Conservation (phyloP, 2,797 vertebrate genomes). For the Phalloptychus januarius region DNA sequence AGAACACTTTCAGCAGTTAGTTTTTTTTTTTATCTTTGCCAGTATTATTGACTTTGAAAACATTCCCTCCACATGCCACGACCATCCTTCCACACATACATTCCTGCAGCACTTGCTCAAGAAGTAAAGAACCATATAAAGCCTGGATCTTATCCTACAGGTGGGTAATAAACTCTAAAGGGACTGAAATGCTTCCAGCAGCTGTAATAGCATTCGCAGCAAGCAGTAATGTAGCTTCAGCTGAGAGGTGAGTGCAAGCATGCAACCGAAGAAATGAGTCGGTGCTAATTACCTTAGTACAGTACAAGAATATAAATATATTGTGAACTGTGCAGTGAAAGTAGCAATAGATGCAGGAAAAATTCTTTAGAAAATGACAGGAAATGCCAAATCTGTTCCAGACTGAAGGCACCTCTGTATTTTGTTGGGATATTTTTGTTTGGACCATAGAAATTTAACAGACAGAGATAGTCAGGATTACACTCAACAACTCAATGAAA, state of each 20-base stretch:
- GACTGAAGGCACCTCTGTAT: not conserved
- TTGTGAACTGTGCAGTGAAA: not conserved
- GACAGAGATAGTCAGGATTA: not conserved
- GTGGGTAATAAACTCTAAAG: constrained; percentile 1
- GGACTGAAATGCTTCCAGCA: constrained; percentile 7
- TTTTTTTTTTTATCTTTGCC: not conserved
- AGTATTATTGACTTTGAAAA: constrained; percentile 2
- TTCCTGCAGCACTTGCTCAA: not conserved
- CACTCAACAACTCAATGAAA: not conserved
- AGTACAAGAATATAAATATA: not conserved
- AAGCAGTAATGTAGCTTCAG: constrained; percentile 1
- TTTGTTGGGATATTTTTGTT: not conserved
- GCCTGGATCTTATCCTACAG: not conserved
- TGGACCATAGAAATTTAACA: not conserved
- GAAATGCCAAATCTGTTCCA: not conserved
- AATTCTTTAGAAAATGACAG: not conserved
- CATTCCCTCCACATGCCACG: not conserved
- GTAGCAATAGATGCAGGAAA: not conserved
- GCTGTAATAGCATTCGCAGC: not conserved
- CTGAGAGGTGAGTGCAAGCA: not conserved
- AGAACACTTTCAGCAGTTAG: not conserved
- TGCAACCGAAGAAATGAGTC: not conserved
- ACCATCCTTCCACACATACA: not conserved
- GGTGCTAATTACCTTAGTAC: not conserved
- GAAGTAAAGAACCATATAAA: not conserved